Base-by-base conservation (phyloP, 2,113 vertebrate genomes). In the Pollimyrus isidori region DNA sequence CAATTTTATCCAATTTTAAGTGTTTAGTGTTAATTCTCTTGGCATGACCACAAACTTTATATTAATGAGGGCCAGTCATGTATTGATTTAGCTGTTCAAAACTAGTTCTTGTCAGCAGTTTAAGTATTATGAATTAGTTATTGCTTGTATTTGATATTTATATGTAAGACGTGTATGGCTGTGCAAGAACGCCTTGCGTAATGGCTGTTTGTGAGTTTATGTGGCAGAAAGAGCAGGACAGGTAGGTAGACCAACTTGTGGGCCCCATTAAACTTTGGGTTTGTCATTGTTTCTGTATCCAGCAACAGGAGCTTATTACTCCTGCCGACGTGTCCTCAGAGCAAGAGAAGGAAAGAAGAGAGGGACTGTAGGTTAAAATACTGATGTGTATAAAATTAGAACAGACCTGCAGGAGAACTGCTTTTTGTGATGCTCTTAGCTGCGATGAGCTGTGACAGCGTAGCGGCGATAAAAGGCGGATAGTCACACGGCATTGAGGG, bases 311-410 rank as follows among this genome's bases (percentile, higher is more conserved):
- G 85, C 85, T 35, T 53, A 30, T 87, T 53, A 39, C 26, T 35
- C 26, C 50, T 35, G 85, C 30, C 2, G 48, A 50, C 10, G 2
- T 86, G 45, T 3, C 83, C 83, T n/a, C 3, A 23, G 83, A 26
- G 46, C n/a, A 53, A 52, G 15, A 56, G 35, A 26, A 26, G 48
- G 21, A 30, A 35, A 86, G 85, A 52, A 53, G 50, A 53, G 50
- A 21, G 85, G 48, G 50, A 30, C 13, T 49, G 49, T 35, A 56
- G 85, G 26, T 49, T 49, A n/a, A 86, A 48, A 53, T 53, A 53
- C 85, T 26, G 50, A 53, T 56, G 85, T 53, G 85, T n/a, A 4
- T 26, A 87, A 35, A 87, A 87, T 87, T 52, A 87, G 85, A 87
- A 53, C 5, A 30, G 56, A 62, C 56, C 56, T 62, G 56, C 23